These are phyloP conservation scores for Chiridota heheva DNA, from an alignment of 35 echinoderm and acorn worm genomes.

Conservation along the genomic window DNA sequence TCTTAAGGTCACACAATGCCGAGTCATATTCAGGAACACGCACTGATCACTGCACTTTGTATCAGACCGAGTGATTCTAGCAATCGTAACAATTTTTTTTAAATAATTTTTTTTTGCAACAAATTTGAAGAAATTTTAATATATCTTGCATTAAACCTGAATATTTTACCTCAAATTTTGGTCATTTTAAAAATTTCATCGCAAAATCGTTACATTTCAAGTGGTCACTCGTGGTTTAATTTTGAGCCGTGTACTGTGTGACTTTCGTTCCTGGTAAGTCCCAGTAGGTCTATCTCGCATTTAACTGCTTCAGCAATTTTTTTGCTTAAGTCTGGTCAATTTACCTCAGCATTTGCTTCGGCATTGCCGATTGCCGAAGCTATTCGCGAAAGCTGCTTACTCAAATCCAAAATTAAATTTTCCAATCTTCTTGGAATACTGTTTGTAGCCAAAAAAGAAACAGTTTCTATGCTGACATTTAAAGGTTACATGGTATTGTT, in stretches of 20 bases:
- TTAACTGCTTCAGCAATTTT: not conserved
- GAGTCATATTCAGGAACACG: conserved; percentile 5
- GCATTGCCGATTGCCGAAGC: conserved; percentile 11
- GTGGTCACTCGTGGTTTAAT: not conserved
- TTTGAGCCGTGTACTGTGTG: conserved; percentile 21
- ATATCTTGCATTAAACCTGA: conserved; percentile 6
- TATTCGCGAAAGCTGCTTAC: conserved; percentile 1
- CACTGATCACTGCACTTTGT: not conserved
- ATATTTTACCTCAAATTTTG: not conserved
- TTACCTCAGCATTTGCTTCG: conserved; percentile 4
- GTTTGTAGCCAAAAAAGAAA: too few species aligned
- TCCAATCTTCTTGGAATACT: too few species aligned
- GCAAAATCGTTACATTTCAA: conserved; percentile 9
- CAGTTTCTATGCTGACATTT: too few species aligned
- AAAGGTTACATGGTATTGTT: too few species aligned
- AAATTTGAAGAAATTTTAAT: conserved; percentile 9
- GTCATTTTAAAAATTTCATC: conserved; percentile 14
- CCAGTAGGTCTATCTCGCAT: not conserved
- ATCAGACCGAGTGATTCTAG: not conserved
- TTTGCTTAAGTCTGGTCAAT: conserved; percentile 1
- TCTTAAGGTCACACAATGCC: not conserved
- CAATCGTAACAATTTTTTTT: conserved; percentile 19
- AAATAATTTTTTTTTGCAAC: not conserved
- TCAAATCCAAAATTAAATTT: too few species aligned
- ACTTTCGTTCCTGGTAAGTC: conserved; percentile 12